Conservation (phyloP, 2,797 vertebrate genomes). For the Macrochelys suwanniensis region DNA sequence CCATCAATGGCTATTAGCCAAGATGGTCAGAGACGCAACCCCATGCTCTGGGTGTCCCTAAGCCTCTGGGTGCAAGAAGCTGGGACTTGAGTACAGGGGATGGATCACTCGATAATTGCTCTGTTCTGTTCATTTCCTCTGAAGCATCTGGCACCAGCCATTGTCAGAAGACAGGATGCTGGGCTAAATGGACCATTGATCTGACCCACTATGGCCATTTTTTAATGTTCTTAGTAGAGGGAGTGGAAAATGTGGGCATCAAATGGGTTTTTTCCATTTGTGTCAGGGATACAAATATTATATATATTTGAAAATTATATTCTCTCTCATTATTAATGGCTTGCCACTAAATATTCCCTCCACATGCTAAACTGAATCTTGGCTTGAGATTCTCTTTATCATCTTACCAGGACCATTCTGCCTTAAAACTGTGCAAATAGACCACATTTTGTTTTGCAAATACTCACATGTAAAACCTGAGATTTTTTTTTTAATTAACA, state of each 20-base stretch:
- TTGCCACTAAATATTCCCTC: neutral
- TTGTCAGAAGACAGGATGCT: neutral
- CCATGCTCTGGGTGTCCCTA: neutral
- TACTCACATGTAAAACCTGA: slow-evolving; percentile 10
- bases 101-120: neutral
- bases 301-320: neutral
- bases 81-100: neutral
- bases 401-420: slow-evolving; percentile 9
- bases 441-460: slow-evolving; percentile 51
- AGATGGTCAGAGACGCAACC: neutral
- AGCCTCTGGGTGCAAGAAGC: neutral
- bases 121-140: neutral
- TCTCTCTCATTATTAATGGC: neutral
- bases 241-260: neutral
- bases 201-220: neutral
- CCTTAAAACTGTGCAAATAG: slow-evolving; percentile 2
- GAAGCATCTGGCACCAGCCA: neutral
- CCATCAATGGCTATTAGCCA: neutral
- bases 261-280: neutral
- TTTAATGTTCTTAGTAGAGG: neutral
- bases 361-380: slow-evolving; percentile 14
- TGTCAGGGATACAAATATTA: neutral
- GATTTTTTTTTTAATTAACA: neutral
- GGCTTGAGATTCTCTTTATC: slow-evolving; percentile 5
- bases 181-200: neutral